Base-by-base conservation (phyloP, 2,797 vertebrate species). In the Remorina albescens region DNA sequence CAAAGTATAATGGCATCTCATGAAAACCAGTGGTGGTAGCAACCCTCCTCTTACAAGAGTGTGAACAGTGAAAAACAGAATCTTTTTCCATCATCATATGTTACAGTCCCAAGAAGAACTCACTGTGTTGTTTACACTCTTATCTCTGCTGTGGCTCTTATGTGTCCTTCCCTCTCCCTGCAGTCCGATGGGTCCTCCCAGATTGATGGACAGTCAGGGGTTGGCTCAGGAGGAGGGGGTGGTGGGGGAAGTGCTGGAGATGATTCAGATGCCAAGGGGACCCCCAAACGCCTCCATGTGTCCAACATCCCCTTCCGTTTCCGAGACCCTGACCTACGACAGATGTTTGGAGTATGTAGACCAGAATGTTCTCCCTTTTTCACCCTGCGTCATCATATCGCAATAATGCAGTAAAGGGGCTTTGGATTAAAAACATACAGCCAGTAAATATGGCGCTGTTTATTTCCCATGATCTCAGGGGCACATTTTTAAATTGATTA, bases 251-350 rank as follows among this genome's bases (percentile, higher is more conserved):
- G 59, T 6, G 36, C 46, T 65, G 96, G 95, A 15, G 93, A 94
- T 73, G 96, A 93, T 80, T 94, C 92, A 46, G 98, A 99, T 18
- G 96, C 96, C 88, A 99, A 99, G 93, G 95, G 95, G 46, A 97
- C 97, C 86, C 98, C 98, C 10, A 99, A 99, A 86, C 96, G 98
- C 25, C 97, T 99, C 73, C 98, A 99, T 13, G 98, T 99, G 70
- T 99, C 98, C 76, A 99, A 99, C 94, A 99, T 99, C 91, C 98
- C 98, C 76, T 99, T 99, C 93, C 97, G 98, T 75, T 99, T 99
- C 93, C 93, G 98, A 90, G 98, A 99, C 92, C 98, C 98, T 2
- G 98, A 99, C 91, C 96, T 99, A 66, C 95, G 98, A 67, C 98
- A 99, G 92, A 99, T 99, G 97, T 99, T 99, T 93, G 98, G 98